Percentiles rank a stretch among this genome's conserved stretches.
These are phyloP conservation scores for Chlamydotis undulata DNA, from an alignment of 2,113 vertebrate genomes.

Conservation along the genomic window DNA sequence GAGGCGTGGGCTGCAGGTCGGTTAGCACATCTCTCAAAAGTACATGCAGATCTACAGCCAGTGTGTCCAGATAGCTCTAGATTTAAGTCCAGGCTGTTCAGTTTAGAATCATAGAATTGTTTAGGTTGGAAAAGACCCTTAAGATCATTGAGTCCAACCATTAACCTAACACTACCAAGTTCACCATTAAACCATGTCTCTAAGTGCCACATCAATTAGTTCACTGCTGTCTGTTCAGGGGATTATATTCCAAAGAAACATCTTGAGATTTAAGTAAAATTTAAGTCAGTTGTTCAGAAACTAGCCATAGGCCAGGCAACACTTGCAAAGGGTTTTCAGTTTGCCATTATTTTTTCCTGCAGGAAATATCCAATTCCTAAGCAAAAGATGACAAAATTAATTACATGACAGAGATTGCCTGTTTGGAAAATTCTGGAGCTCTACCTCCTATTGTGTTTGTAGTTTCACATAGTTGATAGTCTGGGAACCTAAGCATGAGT, in stretches of 20 bases:
- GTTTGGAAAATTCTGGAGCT: background rate
- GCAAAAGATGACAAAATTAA: no score
- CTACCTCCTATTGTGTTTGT: background rate
- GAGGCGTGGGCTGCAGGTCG: background rate
- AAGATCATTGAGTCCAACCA: no score
- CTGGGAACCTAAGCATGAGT: background rate
- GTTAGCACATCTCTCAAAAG: background rate
- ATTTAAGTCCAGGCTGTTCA: background rate
- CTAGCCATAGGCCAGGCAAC: background rate
- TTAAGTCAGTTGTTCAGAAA: background rate
- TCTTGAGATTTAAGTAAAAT: background rate
- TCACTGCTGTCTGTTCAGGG: background rate
- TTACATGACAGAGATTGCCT: no score
- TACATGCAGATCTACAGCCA: background rate
- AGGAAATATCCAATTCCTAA: no score
- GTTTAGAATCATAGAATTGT: background rate
- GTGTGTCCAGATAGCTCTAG: background rate
- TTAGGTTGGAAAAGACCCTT: no score
- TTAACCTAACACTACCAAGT: no score
- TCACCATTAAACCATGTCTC: no score
- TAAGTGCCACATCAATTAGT: background rate
- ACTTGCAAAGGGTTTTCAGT: background rate
- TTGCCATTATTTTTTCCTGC: no score
- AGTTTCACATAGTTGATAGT: background rate
- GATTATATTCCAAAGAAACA: background rate